Conservation (phyloP, 2,113 vertebrate species). For the Cromileptes altivelis region DNA sequence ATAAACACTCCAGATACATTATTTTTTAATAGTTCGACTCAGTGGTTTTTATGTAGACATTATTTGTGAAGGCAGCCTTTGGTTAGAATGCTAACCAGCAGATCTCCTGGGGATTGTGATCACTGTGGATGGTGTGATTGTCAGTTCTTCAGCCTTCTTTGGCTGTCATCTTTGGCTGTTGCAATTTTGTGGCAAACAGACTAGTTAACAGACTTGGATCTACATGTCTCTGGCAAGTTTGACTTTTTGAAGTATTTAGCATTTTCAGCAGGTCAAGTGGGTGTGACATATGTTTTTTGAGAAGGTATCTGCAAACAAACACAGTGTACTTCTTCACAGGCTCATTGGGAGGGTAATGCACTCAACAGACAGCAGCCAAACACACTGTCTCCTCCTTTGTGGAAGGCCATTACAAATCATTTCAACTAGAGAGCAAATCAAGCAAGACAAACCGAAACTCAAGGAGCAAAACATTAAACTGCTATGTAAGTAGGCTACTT, state of each 20-base stretch:
- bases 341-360: constrained; percentile 14
- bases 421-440: constrained; percentile 2
- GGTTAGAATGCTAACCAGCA: background rate
- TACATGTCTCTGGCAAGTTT: constrained; percentile 8
- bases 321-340: constrained; percentile 2
- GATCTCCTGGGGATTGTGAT: background rate
- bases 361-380: constrained; percentile 16
- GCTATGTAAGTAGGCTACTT: background rate
- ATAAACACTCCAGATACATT: too few relatives aligned
- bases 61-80: background rate
- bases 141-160: constrained; percentile 4
- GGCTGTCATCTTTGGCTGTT: constrained; percentile 10
- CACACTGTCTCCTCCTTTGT: background rate
- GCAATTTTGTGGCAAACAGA: background rate
- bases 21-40: too few relatives aligned
- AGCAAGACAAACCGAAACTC: background rate
- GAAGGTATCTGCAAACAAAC: constrained; percentile 20
- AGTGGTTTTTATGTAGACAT: background rate
- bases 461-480: background rate
- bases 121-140: background rate
- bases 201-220: background rate
- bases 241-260: background rate
- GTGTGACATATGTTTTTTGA: background rate
- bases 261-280: constrained; percentile 17
- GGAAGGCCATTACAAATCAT: background rate